Evolutionary conservation across 2,113 vertebrate genomes (phyloP).

Genomic region (Ahaetulla prasina): DNA sequence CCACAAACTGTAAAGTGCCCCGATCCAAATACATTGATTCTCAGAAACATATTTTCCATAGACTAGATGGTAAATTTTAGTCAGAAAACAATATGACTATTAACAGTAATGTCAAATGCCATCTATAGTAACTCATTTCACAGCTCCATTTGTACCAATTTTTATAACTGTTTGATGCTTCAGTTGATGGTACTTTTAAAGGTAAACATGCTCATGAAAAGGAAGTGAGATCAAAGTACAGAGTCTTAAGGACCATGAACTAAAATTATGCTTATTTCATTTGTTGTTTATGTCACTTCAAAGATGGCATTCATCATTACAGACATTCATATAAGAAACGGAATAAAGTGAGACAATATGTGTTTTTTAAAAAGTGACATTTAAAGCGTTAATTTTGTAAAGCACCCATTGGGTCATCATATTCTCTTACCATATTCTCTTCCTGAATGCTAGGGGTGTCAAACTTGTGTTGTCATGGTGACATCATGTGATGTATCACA

Average conservation of each 20-base stretch:
- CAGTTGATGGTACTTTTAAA: not conserved
- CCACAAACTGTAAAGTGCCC: slow-evolving; percentile 47
- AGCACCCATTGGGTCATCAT: not conserved
- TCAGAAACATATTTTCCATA: slow-evolving; percentile 47
- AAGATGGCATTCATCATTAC: not conserved
- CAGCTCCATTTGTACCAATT: slow-evolving; percentile 22
- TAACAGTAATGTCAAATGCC: slow-evolving; percentile 50
- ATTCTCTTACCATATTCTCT: not conserved
- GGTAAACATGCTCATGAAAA: not conserved
- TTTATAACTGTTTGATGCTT: slow-evolving; percentile 22
- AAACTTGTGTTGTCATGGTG: too few species aligned
- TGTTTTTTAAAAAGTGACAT: not conserved
- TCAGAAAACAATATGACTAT: slow-evolving; percentile 50
- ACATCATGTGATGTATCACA: too few species aligned
- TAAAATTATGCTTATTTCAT: not conserved
- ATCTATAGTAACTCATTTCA: slow-evolving; percentile 42
- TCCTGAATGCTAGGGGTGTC: not conserved
- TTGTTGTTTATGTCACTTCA: not conserved
- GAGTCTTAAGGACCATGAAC: not conserved
- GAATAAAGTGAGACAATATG: not conserved
- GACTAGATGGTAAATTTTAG: slow-evolving; percentile 34
- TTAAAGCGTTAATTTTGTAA: not conserved
- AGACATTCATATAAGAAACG: not conserved
- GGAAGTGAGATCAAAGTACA: not conserved
- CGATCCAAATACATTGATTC: slow-evolving; percentile 46